Percentiles rank a stretch among this genome's conserved stretches.
phyloP scores from a whole-genome alignment of 37 sponge, comb jelly and placozoan species.

The Ephydatia muelleri region DNA sequence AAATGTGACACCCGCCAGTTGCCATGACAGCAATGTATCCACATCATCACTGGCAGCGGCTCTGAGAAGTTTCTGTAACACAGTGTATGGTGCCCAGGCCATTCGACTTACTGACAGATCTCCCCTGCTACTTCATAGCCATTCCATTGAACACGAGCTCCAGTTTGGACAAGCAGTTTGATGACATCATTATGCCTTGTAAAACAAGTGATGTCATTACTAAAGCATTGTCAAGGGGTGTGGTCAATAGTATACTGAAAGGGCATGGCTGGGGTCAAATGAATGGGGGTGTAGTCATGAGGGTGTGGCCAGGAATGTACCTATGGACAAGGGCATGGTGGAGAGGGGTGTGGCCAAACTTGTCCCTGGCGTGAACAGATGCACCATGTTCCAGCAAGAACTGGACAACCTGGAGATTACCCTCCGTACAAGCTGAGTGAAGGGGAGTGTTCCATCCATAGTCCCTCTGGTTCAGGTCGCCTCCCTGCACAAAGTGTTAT shows the following conservation, averaged over 20 bases:
- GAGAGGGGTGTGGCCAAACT: conserved; percentile 74
- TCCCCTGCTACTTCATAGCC: not conserved
- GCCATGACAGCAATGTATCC: conserved; percentile 54
- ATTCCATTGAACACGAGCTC: not conserved
- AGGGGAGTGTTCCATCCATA: conserved; percentile 89
- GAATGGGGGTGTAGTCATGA: conserved; percentile 19
- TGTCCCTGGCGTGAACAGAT: conserved; percentile 79
- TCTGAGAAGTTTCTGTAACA: not conserved
- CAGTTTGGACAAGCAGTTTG: not conserved
- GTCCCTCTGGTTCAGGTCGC: conserved; percentile 71
- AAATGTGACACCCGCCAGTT: conserved; percentile 29
- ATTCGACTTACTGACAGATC: not conserved
- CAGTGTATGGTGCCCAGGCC: not conserved
- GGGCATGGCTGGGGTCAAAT: not conserved
- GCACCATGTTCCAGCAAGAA: conserved; percentile 83
- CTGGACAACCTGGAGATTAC: conserved; percentile 68
- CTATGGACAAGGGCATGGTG: conserved; percentile 69
- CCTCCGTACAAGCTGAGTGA: conserved; percentile 82
- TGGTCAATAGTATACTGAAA: not conserved
- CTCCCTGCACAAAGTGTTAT: conserved; percentile 44
- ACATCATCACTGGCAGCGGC: conserved; percentile 55
- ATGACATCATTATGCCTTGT: not conserved
- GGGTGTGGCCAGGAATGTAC: not conserved
- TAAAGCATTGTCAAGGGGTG: not conserved
- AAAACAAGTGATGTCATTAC: no score